Conservation (phyloP, 2,113 vertebrate genomes). For the Oncorhynchus kisutch region DNA sequence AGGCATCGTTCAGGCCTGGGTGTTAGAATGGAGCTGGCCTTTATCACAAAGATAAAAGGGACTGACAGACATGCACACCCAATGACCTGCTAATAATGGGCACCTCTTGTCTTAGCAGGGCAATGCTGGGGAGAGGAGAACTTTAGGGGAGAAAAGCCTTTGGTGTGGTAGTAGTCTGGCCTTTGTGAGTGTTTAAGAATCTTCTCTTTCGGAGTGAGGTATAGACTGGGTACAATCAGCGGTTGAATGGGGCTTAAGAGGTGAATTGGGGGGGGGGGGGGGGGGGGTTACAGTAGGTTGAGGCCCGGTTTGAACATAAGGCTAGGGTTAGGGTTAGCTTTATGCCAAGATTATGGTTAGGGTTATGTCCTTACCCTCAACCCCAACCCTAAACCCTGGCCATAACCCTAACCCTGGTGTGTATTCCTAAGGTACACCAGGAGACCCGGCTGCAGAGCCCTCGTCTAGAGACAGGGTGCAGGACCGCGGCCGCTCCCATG, state of each 20-base stretch:
- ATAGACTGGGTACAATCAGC: not conserved
- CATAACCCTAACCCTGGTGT: not conserved
- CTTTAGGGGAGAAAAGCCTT: conserved; percentile 10
- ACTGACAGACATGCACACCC: conserved; percentile 41
- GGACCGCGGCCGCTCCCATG: conserved; percentile 88
- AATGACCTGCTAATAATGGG: conserved; percentile 52
- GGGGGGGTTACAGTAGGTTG: no score
- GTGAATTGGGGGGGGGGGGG: no score
- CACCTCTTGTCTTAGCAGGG: conserved; percentile 39
- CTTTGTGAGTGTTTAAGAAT: not conserved
- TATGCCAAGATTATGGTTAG: no score
- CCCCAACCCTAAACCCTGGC: not conserved
- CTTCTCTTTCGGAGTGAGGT: not conserved
- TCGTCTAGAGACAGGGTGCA: conserved; percentile 72
- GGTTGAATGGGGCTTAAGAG: no score
- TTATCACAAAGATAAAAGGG: conserved; percentile 61
- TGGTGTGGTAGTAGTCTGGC: not conserved
- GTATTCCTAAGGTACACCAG: conserved; percentile 42
- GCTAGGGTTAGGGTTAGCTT: no score
- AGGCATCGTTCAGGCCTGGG: not conserved
- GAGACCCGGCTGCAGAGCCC: conserved; percentile 54
- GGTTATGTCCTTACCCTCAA: no score
- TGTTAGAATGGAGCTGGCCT: conserved; percentile 38
- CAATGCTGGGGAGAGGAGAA: conserved; percentile 26
- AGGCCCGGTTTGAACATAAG: no score